Percentiles rank a stretch among this genome's conserved stretches.
These are phyloP conservation scores for Eupithecia exiguata DNA, from an alignment of 2,888 invertebrate species.

Conservation along the genomic window DNA sequence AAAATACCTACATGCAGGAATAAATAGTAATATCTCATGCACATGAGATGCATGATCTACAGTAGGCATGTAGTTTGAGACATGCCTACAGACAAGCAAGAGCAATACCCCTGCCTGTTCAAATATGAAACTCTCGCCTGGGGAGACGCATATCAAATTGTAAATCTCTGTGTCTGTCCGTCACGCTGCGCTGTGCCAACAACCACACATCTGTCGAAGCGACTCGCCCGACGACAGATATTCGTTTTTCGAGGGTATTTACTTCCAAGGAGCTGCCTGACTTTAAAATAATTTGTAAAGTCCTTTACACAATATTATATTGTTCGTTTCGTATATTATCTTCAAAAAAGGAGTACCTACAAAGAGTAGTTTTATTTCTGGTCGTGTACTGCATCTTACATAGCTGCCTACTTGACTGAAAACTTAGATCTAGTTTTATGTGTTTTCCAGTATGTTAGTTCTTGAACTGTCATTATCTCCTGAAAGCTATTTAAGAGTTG, in stretches of 20 bases:
- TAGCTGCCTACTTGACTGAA: neutral
- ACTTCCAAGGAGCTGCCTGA: neutral
- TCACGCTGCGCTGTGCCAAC: constrained; percentile 14
- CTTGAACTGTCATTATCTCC: constrained; percentile 24
- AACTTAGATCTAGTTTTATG: neutral
- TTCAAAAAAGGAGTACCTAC: neutral
- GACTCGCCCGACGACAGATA: no score
- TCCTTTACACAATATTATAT: neutral
- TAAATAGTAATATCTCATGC: neutral
- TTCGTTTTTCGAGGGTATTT: neutral
- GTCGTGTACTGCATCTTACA: neutral
- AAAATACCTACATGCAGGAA: neutral
- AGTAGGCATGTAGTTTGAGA: neutral
- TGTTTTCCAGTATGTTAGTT: constrained; percentile 14
- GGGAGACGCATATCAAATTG: constrained; percentile 44
- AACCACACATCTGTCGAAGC: constrained; percentile 22
- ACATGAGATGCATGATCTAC: neutral
- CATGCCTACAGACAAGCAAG: neutral
- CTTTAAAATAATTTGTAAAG: neutral
- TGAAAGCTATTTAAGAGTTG: constrained; percentile 28
- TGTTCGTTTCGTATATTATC: neutral
- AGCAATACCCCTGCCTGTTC: constrained; percentile 23
- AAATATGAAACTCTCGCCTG: constrained; percentile 41
- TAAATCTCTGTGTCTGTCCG: constrained; percentile 40
- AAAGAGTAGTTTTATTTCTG: neutral